Evolutionary conservation across 1,140 invertebrate species (phyloP), one percentile per base, ranked within the genome.

Genomic region (Parasteatoda tepidariorum): DNA sequence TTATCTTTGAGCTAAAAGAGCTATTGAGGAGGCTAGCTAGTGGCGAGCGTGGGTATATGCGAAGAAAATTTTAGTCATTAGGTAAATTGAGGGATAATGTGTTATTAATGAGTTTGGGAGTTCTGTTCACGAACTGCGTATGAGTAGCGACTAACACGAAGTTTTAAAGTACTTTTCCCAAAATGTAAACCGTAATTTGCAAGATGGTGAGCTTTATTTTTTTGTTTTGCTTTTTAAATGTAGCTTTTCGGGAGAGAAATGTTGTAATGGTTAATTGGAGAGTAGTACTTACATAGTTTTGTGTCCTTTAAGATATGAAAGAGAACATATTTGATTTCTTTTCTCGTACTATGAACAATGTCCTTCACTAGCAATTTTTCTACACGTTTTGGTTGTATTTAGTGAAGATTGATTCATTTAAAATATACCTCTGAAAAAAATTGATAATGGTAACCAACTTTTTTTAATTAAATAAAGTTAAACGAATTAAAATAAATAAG

Each of bases 61-160:
- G 38, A 48, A 48, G 59, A 34, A 76, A 76, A 76, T 64, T 76
- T 62, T 76, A 41, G 73, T 76, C 73, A 76, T 76, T 76, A 76
- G 61, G 73, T 64, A 76, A 76, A 76, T 76, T 76, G 73, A 48
- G 61, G 71, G 59, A 76, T 76, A 76, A 76, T 76, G 73, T 24
- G 73, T 76, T 74, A 74, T 74, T 74, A 74, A 74, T 74, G 71
- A 74, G 71, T 74, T 74, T 33, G 54, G 71, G 31, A 48, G 71
- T 31, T 38, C 54, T 34, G 30, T 74, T 26, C 54, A 48, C 11
- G 55, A 34, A 31, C 68, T 5, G 22, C 26, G 61, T 4, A 64
- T 30, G 71, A 30, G 31, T 6, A n/a, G 30, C 11, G 55, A 38
- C 54, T 74, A 74, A 59, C 61, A 59, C 71, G 33, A 59, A 74